Evolutionary conservation across 2,797 vertebrate species (phyloP), one percentile per base, ranked within the genome.

Genomic region (Acipenser oxyrinchus): DNA sequence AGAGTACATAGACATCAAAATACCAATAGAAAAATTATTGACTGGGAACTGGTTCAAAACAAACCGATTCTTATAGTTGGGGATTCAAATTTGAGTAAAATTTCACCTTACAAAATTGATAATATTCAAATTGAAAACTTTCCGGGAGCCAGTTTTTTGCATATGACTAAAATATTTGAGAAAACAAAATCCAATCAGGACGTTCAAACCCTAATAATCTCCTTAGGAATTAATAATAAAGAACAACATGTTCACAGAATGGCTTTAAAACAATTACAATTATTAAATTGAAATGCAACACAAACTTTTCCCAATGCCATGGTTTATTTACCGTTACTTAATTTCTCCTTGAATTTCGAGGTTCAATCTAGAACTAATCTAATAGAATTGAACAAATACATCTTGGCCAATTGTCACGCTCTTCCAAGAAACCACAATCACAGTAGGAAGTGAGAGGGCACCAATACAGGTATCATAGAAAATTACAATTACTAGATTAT

Each of bases 71-170:
- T 66, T 2, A 11, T 66, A 7, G n/a, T 49, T n/a, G 64, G 49
- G 49, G 49, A 50, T 50, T 37, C 23, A 37, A 37, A 37, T 37
- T 37, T 37, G 23, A 37, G 23, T 37, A 37, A 37, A 37, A 37
- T 37, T 37, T 37, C 23, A 37, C 23, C 23, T 37, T 37, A 37
- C 4, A 4, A 3, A 2, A 37, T 37, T 37, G 23, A 1, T 37
- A 37, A 58, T 6, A 49, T 59, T n/a, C 65, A 18, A 59, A 58
- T 15, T 8, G 55, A 66, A 12, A 66, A 23, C 49, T 66, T 59
- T 8, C 65, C 64, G 0, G 52, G 8, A 10, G 48, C 51, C 7
- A 58, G 13, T 3, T 15, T 66, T 12, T 49, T 49, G 10, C 53
- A 66, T n/a, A 66, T 66, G 4, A 11, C 65, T 4, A 58, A 58